These are phyloP conservation scores for Crematogaster levior DNA, from an alignment of 2,888 invertebrate genomes.

Conservation along the genomic window DNA sequence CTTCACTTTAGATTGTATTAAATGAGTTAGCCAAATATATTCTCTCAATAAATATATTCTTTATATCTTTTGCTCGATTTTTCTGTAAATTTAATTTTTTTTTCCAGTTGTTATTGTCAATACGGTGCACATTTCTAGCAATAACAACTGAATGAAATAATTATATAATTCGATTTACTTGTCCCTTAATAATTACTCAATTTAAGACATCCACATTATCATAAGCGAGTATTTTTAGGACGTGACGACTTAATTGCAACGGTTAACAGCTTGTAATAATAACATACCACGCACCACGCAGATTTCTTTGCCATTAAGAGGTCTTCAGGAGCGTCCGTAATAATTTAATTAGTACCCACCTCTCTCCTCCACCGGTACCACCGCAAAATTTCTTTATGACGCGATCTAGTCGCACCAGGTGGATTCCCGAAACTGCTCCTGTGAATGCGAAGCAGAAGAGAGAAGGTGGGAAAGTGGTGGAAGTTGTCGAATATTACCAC, in stretches of 20 bases:
- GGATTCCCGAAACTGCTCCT: constrained; percentile 56
- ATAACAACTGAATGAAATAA: not conserved
- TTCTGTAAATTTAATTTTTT: not conserved
- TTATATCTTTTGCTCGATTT: not conserved
- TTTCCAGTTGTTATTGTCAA: too few relatives aligned
- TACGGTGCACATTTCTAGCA: too few relatives aligned
- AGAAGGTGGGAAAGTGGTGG: constrained; percentile 79
- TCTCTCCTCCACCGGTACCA: not conserved
- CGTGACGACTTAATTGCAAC: not conserved
- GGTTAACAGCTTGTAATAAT: not conserved
- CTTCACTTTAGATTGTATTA: not conserved
- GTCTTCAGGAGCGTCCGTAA: not conserved
- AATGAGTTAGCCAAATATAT: not conserved
- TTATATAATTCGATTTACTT: not conserved
- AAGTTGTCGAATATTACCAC: constrained; percentile 84
- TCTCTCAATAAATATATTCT: too few relatives aligned
- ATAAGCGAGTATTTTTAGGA: not conserved
- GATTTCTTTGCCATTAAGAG: not conserved
- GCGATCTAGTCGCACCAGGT: constrained; percentile 15
- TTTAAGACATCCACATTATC: not conserved
- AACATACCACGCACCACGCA: not conserved
- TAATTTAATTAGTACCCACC: not conserved
- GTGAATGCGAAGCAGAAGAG: constrained; percentile 57
- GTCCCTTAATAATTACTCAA: not conserved
- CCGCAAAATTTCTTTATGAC: constrained; percentile 24